Evolutionary conservation across 2,888 invertebrate genomes (phyloP).

Genomic region (Drosophila neotestacea): DNA sequence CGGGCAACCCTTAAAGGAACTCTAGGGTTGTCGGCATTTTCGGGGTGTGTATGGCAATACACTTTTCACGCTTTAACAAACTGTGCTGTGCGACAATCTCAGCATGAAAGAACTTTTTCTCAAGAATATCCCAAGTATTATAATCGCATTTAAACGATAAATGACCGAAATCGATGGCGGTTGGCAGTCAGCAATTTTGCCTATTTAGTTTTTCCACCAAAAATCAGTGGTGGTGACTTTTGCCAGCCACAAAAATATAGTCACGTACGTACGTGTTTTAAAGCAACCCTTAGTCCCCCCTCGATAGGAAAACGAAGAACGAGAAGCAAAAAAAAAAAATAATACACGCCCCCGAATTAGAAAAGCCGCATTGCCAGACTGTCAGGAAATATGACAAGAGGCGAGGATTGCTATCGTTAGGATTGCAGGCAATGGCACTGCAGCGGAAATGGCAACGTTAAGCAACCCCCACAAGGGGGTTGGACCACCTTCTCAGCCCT

Average conservation of each 20-base stretch:
- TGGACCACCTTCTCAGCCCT: constrained; percentile 1
- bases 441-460: constrained; percentile 56
- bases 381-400: constrained; percentile 68
- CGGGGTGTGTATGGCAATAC: constrained; percentile 55
- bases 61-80: constrained; percentile 72
- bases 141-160: constrained; percentile 79
- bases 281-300: constrained; percentile 70
- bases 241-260: constrained; percentile 60
- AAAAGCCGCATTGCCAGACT: constrained; percentile 44
- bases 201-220: constrained; percentile 64
- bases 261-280: constrained; percentile 65
- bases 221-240: constrained; percentile 69
- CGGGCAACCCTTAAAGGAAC: constrained; percentile 57
- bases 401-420: constrained; percentile 56
- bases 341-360: constrained; percentile 73
- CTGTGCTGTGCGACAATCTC: constrained; percentile 56
- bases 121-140: constrained; percentile 65
- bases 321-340: constrained; percentile 19
- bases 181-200: constrained; percentile 63
- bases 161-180: constrained; percentile 75
- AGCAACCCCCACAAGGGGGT: constrained; percentile 45
- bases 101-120: constrained; percentile 41
- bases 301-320: constrained; percentile 11
- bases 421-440: constrained; percentile 60
- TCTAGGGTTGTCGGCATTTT: constrained; percentile 16